These are phyloP conservation scores for Chaetorhynchus papuensis DNA, from an alignment of 2,113 vertebrate genomes.

Conservation along the genomic window DNA sequence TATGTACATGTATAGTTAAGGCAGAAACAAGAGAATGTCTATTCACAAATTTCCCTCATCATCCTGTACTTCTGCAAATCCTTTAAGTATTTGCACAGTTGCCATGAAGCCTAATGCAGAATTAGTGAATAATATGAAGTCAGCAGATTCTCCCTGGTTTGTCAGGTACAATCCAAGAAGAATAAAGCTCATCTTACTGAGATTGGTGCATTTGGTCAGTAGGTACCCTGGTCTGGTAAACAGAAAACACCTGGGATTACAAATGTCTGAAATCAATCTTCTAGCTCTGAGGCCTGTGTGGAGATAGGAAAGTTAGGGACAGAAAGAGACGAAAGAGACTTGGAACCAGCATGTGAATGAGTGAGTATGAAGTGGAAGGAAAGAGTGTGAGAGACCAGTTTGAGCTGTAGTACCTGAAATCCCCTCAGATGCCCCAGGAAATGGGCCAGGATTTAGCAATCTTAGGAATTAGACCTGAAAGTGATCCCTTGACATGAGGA, in stretches of 20 bases:
- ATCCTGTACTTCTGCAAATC: background rate
- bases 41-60: background rate
- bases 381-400: background rate
- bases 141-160: background rate
- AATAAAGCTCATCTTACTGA: background rate
- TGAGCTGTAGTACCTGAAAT: background rate
- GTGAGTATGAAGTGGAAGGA: fast-evolving
- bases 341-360: background rate
- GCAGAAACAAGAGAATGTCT: background rate
- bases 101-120: background rate
- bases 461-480: background rate
- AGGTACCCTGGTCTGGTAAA: background rate
- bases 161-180: background rate
- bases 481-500: background rate
- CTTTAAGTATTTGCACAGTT: background rate
- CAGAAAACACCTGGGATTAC: background rate
- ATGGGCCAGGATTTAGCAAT: background rate
- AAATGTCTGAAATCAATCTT: background rate
- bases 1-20: background rate
- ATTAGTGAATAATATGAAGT: background rate
- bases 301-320: background rate
- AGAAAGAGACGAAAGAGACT: background rate
- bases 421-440: background rate
- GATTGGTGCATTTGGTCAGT: background rate
- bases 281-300: background rate